These are phyloP conservation scores for Etheostoma spectabile DNA, from an alignment of 2,113 vertebrate genomes.

Conservation along the genomic window DNA sequence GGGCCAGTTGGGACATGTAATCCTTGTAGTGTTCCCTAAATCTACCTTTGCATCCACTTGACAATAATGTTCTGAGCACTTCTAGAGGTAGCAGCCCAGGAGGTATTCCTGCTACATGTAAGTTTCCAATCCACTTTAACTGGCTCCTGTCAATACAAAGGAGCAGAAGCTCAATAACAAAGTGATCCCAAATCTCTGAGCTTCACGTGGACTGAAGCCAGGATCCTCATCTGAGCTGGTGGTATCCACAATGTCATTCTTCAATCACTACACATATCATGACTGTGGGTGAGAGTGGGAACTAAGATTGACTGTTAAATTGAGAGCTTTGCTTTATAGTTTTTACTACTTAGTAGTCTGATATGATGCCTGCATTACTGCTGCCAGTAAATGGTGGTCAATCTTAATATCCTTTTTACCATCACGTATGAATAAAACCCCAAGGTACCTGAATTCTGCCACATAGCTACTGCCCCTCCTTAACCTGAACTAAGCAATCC, in stretches of 20 bases:
- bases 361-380: slow-evolving; percentile 10
- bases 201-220: slow-evolving; percentile 1
- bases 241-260: slow-evolving; percentile 21
- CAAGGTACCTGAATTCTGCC: slow-evolving; percentile 3
- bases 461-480: not conserved
- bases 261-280: slow-evolving; percentile 15
- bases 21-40: slow-evolving; percentile 13
- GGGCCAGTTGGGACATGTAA: slow-evolving; percentile 7
- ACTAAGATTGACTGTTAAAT: slow-evolving; percentile 11
- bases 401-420: slow-evolving; percentile 14
- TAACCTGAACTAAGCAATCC: slow-evolving; percentile 18
- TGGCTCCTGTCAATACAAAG: not conserved
- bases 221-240: slow-evolving; percentile 20
- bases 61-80: not conserved
- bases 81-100: not conserved
- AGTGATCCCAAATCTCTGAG: slow-evolving; percentile 2
- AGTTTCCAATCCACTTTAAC: slow-evolving; percentile 10
- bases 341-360: slow-evolving; percentile 13
- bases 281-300: slow-evolving; percentile 9
- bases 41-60: slow-evolving; percentile 17
- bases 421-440: slow-evolving; percentile 36
- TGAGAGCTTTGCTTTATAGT: slow-evolving; percentile 30
- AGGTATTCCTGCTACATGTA: not conserved
- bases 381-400: slow-evolving; percentile 18
- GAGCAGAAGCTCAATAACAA: slow-evolving; percentile 22